Conservation (phyloP, 2,888 invertebrate species). For the Eilema depressum region DNA sequence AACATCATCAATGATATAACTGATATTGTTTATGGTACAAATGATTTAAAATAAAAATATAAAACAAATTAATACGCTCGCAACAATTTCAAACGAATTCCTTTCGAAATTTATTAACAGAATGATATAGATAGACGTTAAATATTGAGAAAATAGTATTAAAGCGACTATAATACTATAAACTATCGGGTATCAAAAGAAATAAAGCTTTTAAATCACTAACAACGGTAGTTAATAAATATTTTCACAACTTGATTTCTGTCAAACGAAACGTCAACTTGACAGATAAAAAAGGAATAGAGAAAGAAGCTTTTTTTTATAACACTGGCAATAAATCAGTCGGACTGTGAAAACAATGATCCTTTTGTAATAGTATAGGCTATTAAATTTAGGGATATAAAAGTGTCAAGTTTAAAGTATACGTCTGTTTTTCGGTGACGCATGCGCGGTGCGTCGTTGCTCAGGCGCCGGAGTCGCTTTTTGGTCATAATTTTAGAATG, state of each 20-base stretch:
- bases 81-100: conserved; percentile 49
- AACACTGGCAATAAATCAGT: conserved; percentile 75
- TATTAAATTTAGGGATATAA: conserved; percentile 80
- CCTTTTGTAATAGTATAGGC: conserved; percentile 85
- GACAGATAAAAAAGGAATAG: conserved; percentile 40
- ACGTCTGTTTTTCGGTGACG: conserved; percentile 59
- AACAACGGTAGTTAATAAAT: conserved; percentile 54
- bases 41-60: conserved; percentile 26
- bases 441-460: conserved; percentile 52
- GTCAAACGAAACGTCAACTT: conserved; percentile 53
- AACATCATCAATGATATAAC: conserved; percentile 19
- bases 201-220: conserved; percentile 45
- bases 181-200: conserved; percentile 52
- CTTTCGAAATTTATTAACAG: conserved; percentile 45
- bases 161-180: conserved; percentile 33
- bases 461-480: conserved; percentile 64
- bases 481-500: conserved; percentile 76
- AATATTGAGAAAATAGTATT: conserved; percentile 37
- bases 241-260: conserved; percentile 57
- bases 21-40: conserved; percentile 32
- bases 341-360: conserved; percentile 81
- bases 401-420: conserved; percentile 66
- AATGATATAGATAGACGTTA: conserved; percentile 46
- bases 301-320: conserved; percentile 51
- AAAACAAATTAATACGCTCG: conserved; percentile 25